Evolutionary conservation across 1,140 invertebrate species (phyloP), one percentile per base, ranked within the genome.

Genomic region (Zaprionus ornatus): DNA sequence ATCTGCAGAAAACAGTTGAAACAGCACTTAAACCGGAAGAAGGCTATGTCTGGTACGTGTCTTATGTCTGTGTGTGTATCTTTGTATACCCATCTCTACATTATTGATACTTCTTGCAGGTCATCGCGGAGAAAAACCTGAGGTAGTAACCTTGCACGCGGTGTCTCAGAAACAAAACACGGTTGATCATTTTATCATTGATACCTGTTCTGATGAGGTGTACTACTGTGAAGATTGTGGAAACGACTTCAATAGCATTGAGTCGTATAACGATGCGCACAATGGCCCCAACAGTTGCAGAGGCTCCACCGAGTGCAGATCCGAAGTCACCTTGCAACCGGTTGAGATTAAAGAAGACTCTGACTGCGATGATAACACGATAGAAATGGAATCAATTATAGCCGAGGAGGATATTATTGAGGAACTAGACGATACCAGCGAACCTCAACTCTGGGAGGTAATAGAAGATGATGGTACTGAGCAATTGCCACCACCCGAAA

Each of bases 381-480:
- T 74, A 15, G 72, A 74, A 17, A 21, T 56, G 32, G 59, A 70
- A 12, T 40, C 66, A 4, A 10, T 70, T 25, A 19, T 64, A 1
- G 15, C 61, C 19, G 69, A 72, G n/a, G 80, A 77, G 9, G 54
- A 77, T 1, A 23, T 65, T 2, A 45, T 50, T 7, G 80, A 87
- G 15, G 80, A 83, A 12, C 40, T 83, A 3, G 56, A 77, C 7
- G 80, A 80, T 4, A 56, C 57, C 1, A 63, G 66, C 19, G 77
- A 84, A 3, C 77, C 69, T 0, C 80, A 79, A 12, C 60, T 88
- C 1, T 86, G 83, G 83, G 83, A 86, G 9, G 76, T 87, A 5
- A 42, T 88, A 10, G 80, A 88, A 1, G 73, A 71, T 12, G 48
- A 60, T 21, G 42, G 40, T 4, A 27, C 17, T 13, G 12, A 35